Percentiles rank a stretch among this genome's conserved stretches.
Conservation (phyloP, 2,888 invertebrate genomes). For the Chouioia cunea region DNA sequence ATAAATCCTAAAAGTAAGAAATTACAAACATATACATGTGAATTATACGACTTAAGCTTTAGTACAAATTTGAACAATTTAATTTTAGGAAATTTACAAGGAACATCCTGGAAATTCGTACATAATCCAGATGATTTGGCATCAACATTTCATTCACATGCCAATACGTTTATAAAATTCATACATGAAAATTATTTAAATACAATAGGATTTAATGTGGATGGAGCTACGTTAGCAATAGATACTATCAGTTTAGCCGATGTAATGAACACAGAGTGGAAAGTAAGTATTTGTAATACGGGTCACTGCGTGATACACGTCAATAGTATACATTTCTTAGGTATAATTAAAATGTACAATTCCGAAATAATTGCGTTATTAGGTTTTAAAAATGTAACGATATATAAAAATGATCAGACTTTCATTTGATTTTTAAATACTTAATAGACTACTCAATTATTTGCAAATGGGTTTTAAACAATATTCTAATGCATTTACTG, state of each 20-base stretch:
- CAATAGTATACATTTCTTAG: no score
- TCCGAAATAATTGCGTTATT: slow-evolving; percentile 4
- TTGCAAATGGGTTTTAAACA: no score
- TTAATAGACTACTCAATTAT: slow-evolving; percentile 6
- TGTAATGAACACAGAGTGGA: slow-evolving; percentile 75
- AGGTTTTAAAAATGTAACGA: no score
- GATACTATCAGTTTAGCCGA: slow-evolving; percentile 81
- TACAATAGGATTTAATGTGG: slow-evolving; percentile 76
- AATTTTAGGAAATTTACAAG: slow-evolving; percentile 63
- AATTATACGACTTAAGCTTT: no score
- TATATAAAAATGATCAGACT: slow-evolving; percentile 6
- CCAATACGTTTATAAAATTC: slow-evolving; percentile 77
- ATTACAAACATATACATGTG: slow-evolving; percentile 10
- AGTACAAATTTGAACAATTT: not conserved
- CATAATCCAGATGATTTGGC: slow-evolving; percentile 78
- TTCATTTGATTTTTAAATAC: slow-evolving; percentile 18
- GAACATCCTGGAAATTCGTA: slow-evolving; percentile 69
- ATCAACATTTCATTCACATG: slow-evolving; percentile 77
- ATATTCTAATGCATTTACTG: no score
- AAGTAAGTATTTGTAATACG: slow-evolving; percentile 70
- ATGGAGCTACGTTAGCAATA: slow-evolving; percentile 71
- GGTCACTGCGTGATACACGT: no score
- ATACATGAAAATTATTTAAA: slow-evolving; percentile 82
- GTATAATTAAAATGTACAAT: no score
- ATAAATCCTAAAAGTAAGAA: slow-evolving; percentile 80